phyloP scores from a whole-genome alignment of 2,113 vertebrate genomes.

The Ivindomyrus marchei region DNA sequence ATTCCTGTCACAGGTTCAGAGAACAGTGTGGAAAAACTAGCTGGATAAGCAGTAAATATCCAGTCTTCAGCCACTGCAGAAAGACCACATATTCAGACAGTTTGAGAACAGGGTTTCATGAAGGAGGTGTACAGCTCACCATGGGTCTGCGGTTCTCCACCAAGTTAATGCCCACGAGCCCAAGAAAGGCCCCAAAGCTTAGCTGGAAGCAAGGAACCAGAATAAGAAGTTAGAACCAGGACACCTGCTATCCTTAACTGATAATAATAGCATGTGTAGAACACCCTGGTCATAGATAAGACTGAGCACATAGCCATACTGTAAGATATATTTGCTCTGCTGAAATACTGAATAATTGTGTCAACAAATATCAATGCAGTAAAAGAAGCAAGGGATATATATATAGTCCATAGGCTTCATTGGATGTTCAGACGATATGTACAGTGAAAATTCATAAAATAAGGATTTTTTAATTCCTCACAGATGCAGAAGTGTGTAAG shows the following conservation, averaged over 20 bases:
- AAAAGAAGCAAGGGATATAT: not conserved
- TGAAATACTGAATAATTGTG: not conserved
- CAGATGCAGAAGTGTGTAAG: not conserved
- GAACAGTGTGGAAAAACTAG: not conserved
- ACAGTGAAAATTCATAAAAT: not conserved
- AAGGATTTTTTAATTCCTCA: not conserved
- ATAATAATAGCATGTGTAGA: not conserved
- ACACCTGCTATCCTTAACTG: not conserved
- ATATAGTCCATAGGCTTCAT: not conserved
- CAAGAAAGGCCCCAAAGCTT: constrained; percentile 88
- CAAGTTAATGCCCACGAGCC: constrained; percentile 79
- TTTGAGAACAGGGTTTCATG: not conserved
- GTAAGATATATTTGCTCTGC: not conserved
- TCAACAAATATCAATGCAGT: not conserved
- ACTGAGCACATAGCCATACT: not conserved
- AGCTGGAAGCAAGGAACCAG: constrained; percentile 57
- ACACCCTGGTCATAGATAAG: not conserved
- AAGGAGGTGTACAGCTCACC: constrained; percentile 60
- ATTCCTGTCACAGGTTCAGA: not conserved
- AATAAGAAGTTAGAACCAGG: not conserved
- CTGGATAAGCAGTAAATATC: not conserved
- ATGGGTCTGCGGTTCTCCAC: constrained; percentile 89
- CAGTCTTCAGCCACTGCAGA: not conserved
- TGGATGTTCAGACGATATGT: not conserved
- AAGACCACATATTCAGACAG: not conserved